Base-by-base conservation (phyloP, 2,113 vertebrate species). In the Silurus meridionalis region DNA sequence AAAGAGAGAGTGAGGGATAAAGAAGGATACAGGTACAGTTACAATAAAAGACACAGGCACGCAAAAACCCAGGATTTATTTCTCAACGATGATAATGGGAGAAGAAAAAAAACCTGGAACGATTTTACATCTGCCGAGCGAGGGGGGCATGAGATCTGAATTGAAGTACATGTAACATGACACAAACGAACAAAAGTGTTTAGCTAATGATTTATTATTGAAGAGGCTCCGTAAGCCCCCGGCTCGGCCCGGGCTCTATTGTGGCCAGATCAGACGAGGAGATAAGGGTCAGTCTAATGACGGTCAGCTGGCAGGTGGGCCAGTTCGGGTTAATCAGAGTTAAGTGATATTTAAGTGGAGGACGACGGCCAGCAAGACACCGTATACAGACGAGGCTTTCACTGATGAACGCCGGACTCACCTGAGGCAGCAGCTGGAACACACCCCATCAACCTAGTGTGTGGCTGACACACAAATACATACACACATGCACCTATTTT, bases 121-220 rank as follows among this genome's bases (percentile, higher is more conserved):
- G n/a, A 80, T 67, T 25, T 77, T 58, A 63, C 86, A 86, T 90
- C 86, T 86, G 86, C 67, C 85, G 85, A 91, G 60, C 19, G 58
- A 90, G 84, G 37, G 37, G 37, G 37, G 89, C 90, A 88, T 90
- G 91, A 89, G 93, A 90, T 78, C 92, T 88, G 94, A 94, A 94
- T 93, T 93, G 91, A 94, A 94, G 94, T 93, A 93, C 94, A 94
- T 94, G 94, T 95, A 95, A 95, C 93, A 92, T 90, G 94, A 95
- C 94, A 94, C 94, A 95, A 95, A 94, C 92, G 93, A 93, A 94
- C 93, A 94, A 94, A 95, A 95, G 94, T 95, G 94, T 95, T 95
- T 94, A 95, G 94, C 93, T 95, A 95, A 95, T 95, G 94, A 94
- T 95, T 95, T 95, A 95, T 95, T 95, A 95, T 94, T 94, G 93